Percentiles rank a stretch among this genome's conserved stretches.
Conservation (phyloP, 2,113 vertebrate species). For the Datnioides undecimradiatus region DNA sequence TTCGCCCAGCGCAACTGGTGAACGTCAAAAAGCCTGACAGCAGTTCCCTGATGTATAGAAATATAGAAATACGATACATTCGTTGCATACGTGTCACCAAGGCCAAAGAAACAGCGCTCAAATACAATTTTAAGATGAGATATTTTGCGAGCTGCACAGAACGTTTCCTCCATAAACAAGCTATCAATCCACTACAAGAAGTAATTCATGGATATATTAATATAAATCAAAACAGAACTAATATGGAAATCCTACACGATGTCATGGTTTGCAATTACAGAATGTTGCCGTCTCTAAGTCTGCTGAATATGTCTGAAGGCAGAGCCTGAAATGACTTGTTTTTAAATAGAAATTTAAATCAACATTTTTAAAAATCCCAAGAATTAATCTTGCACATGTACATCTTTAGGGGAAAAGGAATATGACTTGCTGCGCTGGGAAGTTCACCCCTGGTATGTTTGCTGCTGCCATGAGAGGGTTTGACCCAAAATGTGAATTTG, state of each 20-base stretch:
- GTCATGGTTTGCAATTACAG: neutral
- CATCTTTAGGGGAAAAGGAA: neutral
- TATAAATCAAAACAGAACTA: too few relatives aligned
- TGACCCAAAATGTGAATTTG: neutral
- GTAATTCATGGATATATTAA: neutral
- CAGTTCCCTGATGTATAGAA: conserved; percentile 30
- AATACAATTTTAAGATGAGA: neutral
- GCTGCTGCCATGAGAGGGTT: too few relatives aligned
- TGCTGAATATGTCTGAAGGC: neutral
- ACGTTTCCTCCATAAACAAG: neutral
- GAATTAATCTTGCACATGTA: neutral
- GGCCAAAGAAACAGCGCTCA: neutral
- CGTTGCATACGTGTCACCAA: neutral
- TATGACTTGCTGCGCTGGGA: neutral
- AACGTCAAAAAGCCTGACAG: neutral
- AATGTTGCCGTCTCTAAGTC: neutral
- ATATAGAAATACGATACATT: neutral
- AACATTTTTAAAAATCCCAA: too few relatives aligned
- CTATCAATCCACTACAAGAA: neutral
- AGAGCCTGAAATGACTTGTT: neutral
- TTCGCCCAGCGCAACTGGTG: neutral
- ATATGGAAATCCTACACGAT: too few relatives aligned
- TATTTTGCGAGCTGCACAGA: neutral
- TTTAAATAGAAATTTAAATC: too few relatives aligned
- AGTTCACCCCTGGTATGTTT: too few relatives aligned